Base-by-base conservation (phyloP, 2,888 invertebrate genomes). In the Steinernema hermaphroditum region DNA sequence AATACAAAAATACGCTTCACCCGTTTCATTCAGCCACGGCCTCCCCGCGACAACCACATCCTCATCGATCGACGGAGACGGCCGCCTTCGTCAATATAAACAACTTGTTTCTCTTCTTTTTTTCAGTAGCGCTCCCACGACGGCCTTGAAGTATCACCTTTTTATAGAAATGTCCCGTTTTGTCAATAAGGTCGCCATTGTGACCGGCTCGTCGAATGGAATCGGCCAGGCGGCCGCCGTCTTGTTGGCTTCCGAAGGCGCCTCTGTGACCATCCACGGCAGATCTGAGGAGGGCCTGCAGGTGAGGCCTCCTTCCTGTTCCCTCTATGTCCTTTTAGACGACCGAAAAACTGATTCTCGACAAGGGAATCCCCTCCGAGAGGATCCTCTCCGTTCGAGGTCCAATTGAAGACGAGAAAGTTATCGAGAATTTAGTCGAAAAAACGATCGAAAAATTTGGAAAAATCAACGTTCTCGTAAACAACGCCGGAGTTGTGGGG, bases 401-500 rank as follows among this genome's bases (percentile, higher is more conserved):
- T n/a, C 73, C 74, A 32, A 69, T 73, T 24, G 22, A 62, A n/a
- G 73, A 73, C 19, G 73, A 73, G n/a, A n/a, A 73, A 1, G 74
- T 73, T 2, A 43, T 73, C 37, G 19, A 73, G 43, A 50, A 71
- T 14, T 24, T 73, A 16, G 73, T 73, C 22, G 72, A 72, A 27
- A 72, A 73, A 29, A 73, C 73, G 9, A 22, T 73, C 46, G 62
- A 73, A 32, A 73, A 73, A 14, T 73, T 74, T 34, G 73, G 73
- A 19, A 43, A 73, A 22, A 73, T 73, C 37, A 73, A 73, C 72
- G 73, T 74, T n/a, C 12, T 73, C 8, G 70, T 46, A 2, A 70
- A 70, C 70, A 70, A 70, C 70, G 70, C 70, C 8, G 70, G 27
- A 19, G 41, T 27, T 1, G 12, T 50, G 29, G 49, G 49, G 8